Evolutionary conservation across 2,113 vertebrate species (phyloP).

Genomic region (Talpa occidentalis): DNA sequence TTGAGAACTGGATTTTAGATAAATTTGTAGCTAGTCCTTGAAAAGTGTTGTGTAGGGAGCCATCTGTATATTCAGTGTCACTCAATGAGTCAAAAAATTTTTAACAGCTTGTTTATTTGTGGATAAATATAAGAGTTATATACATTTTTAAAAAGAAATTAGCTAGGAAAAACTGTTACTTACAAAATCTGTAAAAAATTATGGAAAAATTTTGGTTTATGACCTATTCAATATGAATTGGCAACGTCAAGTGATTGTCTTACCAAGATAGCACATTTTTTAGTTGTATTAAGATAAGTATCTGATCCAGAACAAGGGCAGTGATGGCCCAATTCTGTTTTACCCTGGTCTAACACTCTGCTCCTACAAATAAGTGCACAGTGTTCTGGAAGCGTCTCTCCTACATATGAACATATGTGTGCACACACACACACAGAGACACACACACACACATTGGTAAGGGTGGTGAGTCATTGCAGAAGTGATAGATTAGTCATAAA

Average conservation of each 20-base stretch:
- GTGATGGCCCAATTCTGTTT: background rate
- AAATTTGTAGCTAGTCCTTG: background rate
- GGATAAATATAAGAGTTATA: background rate
- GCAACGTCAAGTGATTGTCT: background rate
- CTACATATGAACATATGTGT: background rate
- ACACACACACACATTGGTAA: background rate
- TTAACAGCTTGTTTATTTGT: background rate
- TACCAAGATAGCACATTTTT: background rate
- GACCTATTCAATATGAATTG: background rate
- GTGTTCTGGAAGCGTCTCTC: background rate
- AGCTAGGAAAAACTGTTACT: background rate
- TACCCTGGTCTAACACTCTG: background rate
- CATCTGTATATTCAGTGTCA: background rate
- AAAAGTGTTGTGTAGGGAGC: background rate
- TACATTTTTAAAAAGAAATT: background rate
- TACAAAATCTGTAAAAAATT: background rate
- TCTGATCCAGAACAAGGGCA: background rate
- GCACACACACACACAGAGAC: background rate
- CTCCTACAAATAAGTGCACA: background rate
- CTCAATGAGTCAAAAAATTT: background rate
- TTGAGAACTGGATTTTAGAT: background rate
- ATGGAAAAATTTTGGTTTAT: background rate
- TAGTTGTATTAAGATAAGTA: background rate
- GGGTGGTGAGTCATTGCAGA: background rate
- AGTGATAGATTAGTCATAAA: background rate